Conservation (phyloP, 92 coral and sea anemone genomes). For the Pocillopora grandis region DNA sequence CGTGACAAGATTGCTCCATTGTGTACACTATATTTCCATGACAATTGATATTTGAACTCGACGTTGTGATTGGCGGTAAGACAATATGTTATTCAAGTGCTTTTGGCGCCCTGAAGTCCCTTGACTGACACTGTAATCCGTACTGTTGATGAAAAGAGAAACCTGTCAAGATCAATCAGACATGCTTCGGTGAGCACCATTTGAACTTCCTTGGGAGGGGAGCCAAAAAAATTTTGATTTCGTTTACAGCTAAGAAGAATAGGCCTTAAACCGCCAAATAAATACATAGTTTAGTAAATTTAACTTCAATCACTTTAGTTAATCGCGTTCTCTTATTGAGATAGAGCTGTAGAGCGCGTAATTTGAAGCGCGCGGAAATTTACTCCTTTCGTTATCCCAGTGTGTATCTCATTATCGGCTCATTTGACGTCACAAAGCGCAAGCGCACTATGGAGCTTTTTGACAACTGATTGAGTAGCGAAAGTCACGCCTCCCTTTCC, state of each 20-base stretch:
- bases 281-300: not conserved
- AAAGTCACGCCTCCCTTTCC: conserved; percentile 75
- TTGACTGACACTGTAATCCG: conserved; percentile 58
- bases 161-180: conserved; percentile 71
- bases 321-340: not conserved
- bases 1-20: conserved; percentile 59
- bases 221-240: conserved; percentile 28
- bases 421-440: conserved; percentile 52
- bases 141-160: conserved; percentile 31
- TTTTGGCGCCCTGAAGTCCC: conserved; percentile 71
- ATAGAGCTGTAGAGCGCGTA: not conserved
- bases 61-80: conserved; percentile 62
- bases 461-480: conserved; percentile 53
- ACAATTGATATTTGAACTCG: conserved; percentile 65
- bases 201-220: conserved; percentile 51
- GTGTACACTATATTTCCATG: conserved; percentile 75
- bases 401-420: conserved; percentile 40
- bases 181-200: conserved; percentile 34
- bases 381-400: conserved; percentile 24
- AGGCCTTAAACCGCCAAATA: not conserved
- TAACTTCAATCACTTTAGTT: not conserved
- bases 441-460: conserved; percentile 44
- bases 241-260: not conserved
- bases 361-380: conserved; percentile 21
- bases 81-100: conserved; percentile 53